These are phyloP conservation scores for Eupithecia dodoneata DNA, from an alignment of 2,888 invertebrate species.

Conservation along the genomic window DNA sequence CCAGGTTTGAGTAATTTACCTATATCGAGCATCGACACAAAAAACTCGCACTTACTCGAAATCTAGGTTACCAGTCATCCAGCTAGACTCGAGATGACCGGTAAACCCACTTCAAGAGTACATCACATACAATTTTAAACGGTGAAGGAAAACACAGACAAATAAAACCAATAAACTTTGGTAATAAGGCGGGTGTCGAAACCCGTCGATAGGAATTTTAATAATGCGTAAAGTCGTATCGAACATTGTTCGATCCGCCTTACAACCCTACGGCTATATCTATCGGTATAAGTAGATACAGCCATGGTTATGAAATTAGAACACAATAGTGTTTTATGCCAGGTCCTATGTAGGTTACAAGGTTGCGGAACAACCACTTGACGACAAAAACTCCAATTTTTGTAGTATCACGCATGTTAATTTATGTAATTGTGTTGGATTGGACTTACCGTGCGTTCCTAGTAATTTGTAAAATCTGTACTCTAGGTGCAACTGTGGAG, in stretches of 20 bases:
- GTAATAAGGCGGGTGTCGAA: conserved; percentile 1
- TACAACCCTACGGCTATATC: neutral
- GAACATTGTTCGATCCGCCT: neutral
- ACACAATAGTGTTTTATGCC: neutral
- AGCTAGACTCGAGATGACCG: conserved; percentile 1
- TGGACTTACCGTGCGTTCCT: conserved; percentile 95
- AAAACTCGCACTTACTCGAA: neutral
- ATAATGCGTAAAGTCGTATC: neutral
- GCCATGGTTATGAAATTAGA: neutral
- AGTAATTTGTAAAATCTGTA: conserved; percentile 99
- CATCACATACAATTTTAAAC: neutral
- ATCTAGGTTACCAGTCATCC: neutral
- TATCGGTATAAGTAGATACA: neutral
- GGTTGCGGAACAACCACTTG: conserved; percentile 10
- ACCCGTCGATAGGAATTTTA: conserved; percentile 12
- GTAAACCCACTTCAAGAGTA: neutral
- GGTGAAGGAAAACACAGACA: conserved; percentile 7
- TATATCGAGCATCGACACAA: neutral
- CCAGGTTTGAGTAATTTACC: no score
- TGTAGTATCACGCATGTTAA: conserved; percentile 40
- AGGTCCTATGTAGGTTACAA: conserved; percentile 16
- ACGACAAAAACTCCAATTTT: conserved; percentile 38
- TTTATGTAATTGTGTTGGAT: conserved; percentile 40
- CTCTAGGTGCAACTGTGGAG: conserved; percentile 99
- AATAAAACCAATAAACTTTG: conserved; percentile 6